phyloP scores from a whole-genome alignment of 2,888 invertebrate species.

The Pollenia angustigena region DNA sequence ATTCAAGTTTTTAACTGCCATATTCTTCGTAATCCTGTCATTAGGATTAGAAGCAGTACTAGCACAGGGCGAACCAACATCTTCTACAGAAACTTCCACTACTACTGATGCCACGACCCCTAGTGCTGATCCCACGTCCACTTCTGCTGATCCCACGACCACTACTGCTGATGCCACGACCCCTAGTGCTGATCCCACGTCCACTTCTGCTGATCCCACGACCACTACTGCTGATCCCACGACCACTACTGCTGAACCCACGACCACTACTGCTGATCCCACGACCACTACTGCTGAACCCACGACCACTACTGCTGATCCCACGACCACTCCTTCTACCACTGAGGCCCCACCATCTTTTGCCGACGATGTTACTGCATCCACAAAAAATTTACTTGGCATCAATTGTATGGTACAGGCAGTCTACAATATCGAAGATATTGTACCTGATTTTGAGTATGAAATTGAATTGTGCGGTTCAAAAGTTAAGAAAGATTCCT shows the following conservation, averaged over 20 bases:
- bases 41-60: no score
- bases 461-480: constrained; percentile 40
- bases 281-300: neutral
- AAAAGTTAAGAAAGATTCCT: neutral
- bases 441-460: constrained; percentile 14
- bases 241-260: neutral
- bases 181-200: no score
- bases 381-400: constrained; percentile 46
- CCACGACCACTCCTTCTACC: neutral
- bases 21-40: no score
- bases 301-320: neutral
- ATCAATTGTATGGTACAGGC: constrained; percentile 45
- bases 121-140: no score
- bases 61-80: no score
- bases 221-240: no score
- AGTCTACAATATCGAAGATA: constrained; percentile 20
- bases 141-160: no score
- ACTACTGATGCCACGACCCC: no score
- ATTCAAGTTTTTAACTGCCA: no score
- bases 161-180: no score
- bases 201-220: no score
- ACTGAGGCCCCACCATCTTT: neutral
- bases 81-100: no score
- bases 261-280: neutral
- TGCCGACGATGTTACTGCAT: constrained; percentile 25